Evolutionary conservation across 2,113 vertebrate species (phyloP).

Genomic region (Malaclemys terrapin): DNA sequence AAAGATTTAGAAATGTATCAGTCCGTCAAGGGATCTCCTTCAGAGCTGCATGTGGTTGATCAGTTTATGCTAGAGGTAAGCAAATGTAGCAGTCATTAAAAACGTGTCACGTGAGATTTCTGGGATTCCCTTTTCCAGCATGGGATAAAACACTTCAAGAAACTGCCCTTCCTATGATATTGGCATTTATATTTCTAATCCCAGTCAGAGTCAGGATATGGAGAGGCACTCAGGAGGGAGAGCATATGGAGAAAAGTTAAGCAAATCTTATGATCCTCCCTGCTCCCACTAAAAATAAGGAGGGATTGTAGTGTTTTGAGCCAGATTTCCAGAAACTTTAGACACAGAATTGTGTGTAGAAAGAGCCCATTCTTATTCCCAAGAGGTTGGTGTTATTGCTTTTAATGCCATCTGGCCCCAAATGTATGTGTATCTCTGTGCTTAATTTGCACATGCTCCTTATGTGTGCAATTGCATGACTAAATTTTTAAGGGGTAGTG

Average conservation of each 20-base stretch:
- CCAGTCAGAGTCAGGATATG: neutral
- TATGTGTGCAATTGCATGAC: neutral
- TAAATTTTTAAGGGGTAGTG: neutral
- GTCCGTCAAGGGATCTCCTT: slow-evolving; percentile 79
- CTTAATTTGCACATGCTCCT: neutral
- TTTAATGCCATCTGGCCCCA: neutral
- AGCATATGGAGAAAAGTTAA: neutral
- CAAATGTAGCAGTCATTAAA: fast-evolving
- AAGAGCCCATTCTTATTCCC: neutral
- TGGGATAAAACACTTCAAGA: neutral
- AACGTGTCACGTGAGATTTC: neutral
- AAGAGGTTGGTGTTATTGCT: neutral
- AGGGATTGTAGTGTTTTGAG: neutral
- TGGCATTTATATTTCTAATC: neutral
- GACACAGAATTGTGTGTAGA: fast-evolving
- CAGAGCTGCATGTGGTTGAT: slow-evolving; percentile 89
- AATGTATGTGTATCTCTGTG: fast-evolving
- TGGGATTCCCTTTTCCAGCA: neutral
- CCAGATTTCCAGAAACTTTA: neutral
- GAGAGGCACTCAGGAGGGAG: neutral
- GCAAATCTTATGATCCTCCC: neutral
- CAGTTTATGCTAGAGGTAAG: slow-evolving; percentile 91
- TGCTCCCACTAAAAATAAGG: neutral
- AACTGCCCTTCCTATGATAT: neutral
- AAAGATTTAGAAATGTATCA: slow-evolving; percentile 88